phyloP scores from a whole-genome alignment of 2,113 vertebrate genomes.

The Heterochromis multidens region DNA sequence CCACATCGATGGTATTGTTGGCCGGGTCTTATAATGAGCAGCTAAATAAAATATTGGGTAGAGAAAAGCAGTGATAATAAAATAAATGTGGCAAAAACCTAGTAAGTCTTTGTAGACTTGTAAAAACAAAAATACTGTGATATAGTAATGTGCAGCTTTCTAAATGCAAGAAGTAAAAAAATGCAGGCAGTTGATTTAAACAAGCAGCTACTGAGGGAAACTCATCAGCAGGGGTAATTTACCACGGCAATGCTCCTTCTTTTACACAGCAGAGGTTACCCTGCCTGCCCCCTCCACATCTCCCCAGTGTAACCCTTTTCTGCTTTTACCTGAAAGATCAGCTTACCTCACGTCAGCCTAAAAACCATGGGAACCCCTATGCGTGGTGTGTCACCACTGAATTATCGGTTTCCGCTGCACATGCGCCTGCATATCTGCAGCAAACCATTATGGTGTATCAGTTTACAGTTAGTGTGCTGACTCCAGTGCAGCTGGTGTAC shows the following conservation, averaged over 20 bases:
- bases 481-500: conserved; percentile 60
- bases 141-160: conserved; percentile 56
- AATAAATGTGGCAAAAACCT: conserved; percentile 26
- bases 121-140: conserved; percentile 60
- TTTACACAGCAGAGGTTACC: conserved; percentile 23
- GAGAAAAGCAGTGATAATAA: conserved; percentile 50
- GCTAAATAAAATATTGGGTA: conserved; percentile 69
- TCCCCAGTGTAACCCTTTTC: conserved; percentile 1
- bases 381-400: conserved; percentile 64
- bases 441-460: conserved; percentile 68
- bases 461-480: conserved; percentile 64
- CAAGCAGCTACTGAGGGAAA: conserved; percentile 52
- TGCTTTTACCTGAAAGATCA: conserved; percentile 60
- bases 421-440: conserved; percentile 67
- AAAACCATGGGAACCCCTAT: conserved; percentile 63
- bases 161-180: conserved; percentile 45
- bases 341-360: conserved; percentile 62
- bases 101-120: conserved; percentile 43
- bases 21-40: conserved; percentile 16
- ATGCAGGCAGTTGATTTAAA: conserved; percentile 48
- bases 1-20: conserved; percentile 54
- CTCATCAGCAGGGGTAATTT: conserved; percentile 62
- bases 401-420: conserved; percentile 71
- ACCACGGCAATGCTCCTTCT: conserved; percentile 32
- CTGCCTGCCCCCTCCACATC: neutral